These are phyloP conservation scores for Himalopsyche japonica DNA, from an alignment of 2,888 invertebrate species.

Conservation along the genomic window DNA sequence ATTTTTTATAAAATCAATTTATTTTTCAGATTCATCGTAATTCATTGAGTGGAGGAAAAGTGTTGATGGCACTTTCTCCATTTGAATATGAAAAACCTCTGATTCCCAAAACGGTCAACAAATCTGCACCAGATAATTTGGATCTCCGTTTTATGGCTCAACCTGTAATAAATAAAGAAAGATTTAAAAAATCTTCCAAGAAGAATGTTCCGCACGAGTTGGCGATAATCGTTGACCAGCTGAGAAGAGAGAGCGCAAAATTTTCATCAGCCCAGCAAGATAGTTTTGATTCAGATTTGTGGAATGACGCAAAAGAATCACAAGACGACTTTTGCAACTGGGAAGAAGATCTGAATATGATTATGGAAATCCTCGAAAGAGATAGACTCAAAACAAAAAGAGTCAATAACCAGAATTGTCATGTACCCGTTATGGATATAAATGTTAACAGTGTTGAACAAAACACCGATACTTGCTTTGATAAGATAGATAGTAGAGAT, in stretches of 20 bases:
- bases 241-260: neutral
- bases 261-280: neutral
- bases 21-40: conserved; percentile 27
- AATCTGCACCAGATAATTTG: neutral
- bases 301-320: neutral
- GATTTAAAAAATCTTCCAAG: neutral
- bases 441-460: neutral
- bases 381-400: neutral
- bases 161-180: neutral
- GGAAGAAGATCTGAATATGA: conserved; percentile 11
- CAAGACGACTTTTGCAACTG: neutral
- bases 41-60: conserved; percentile 27
- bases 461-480: neutral
- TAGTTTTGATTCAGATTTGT: neutral
- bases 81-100: neutral
- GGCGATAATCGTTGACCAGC: neutral
- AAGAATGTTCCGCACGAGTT: neutral
- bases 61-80: conserved; percentile 7
- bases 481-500: neutral
- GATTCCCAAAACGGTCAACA: conserved; percentile 20
- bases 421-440: neutral
- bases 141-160: neutral
- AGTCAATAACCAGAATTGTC: neutral
- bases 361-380: conserved; percentile 13
- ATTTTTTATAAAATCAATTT: neutral